These are phyloP conservation scores for Epizoanthus illoricatus DNA, from an alignment of 92 coral and sea anemone genomes.

Conservation along the genomic window DNA sequence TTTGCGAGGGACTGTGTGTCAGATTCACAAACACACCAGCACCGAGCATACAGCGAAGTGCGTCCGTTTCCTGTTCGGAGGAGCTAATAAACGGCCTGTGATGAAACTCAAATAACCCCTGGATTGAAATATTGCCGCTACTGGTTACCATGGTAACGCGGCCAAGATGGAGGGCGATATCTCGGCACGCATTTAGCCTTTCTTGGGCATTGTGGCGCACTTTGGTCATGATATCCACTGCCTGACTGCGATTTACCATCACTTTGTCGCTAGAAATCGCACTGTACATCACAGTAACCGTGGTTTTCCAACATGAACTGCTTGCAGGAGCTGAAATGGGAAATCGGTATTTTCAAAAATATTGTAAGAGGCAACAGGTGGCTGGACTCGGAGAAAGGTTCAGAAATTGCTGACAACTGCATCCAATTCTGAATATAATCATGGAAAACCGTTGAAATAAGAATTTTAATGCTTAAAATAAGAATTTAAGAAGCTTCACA, in stretches of 20 bases:
- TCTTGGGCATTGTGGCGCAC: constrained; percentile 9
- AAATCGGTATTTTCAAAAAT: background rate
- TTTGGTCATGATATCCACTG: constrained; percentile 6
- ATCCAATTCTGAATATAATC: background rate
- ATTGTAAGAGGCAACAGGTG: background rate
- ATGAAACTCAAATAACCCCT: constrained; percentile 29
- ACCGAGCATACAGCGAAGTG: background rate
- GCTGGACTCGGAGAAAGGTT: background rate
- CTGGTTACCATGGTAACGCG: background rate
- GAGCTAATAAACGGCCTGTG: background rate
- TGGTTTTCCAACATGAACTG: constrained; percentile 1
- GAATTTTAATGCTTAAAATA: background rate
- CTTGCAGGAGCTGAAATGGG: constrained; percentile 11
- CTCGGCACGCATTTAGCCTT: constrained; percentile 7
- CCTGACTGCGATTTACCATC: constrained; percentile 9
- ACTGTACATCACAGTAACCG: constrained; percentile 2
- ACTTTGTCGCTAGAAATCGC: background rate
- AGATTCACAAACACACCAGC: constrained; percentile 13
- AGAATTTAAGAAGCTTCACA: too few relatives aligned
- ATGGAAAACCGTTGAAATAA: background rate
- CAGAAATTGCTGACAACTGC: background rate
- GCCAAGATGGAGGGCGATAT: constrained; percentile 13
- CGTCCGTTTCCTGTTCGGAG: background rate
- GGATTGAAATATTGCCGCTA: background rate
- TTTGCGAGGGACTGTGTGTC: background rate